These are phyloP conservation scores for Grus americana DNA, from an alignment of 2,113 vertebrate genomes.

Conservation along the genomic window DNA sequence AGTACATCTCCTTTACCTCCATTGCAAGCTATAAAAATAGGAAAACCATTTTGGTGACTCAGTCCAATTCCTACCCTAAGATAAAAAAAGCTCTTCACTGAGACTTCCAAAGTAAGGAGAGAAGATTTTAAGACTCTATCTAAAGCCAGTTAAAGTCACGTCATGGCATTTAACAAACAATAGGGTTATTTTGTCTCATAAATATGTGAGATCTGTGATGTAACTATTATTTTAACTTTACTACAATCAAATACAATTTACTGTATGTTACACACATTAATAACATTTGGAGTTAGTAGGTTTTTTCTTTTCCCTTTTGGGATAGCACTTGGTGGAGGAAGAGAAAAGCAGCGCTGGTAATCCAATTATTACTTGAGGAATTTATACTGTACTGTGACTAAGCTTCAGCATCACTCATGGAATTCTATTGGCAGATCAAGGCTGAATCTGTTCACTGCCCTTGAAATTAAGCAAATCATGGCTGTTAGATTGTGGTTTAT, in stretches of 20 bases:
- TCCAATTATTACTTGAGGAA: not conserved
- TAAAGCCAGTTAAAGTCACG: not conserved
- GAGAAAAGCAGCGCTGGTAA: not conserved
- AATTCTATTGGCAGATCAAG: not conserved
- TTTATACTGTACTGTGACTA: not conserved
- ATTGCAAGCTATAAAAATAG: not conserved
- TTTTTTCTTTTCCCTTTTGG: not conserved
- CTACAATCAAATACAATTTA: not conserved
- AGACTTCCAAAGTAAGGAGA: not conserved
- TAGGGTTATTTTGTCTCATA: not conserved
- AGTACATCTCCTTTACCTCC: not conserved
- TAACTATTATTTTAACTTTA: not conserved
- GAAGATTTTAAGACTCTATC: not conserved
- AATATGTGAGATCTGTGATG: not conserved
- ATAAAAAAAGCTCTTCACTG: not conserved
- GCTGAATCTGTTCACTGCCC: not conserved
- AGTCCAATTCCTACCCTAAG: not conserved
- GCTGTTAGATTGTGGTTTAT: not conserved
- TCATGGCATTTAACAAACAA: rapidly evolving
- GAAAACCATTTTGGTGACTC: not conserved
- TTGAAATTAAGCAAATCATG: not conserved
- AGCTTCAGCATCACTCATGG: not conserved
- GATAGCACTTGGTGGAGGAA: not conserved
- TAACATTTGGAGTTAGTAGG: not conserved
- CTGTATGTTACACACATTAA: not conserved